Evolutionary conservation across 2,888 invertebrate species (phyloP).

Genomic region (Leptopilina syphax): DNA sequence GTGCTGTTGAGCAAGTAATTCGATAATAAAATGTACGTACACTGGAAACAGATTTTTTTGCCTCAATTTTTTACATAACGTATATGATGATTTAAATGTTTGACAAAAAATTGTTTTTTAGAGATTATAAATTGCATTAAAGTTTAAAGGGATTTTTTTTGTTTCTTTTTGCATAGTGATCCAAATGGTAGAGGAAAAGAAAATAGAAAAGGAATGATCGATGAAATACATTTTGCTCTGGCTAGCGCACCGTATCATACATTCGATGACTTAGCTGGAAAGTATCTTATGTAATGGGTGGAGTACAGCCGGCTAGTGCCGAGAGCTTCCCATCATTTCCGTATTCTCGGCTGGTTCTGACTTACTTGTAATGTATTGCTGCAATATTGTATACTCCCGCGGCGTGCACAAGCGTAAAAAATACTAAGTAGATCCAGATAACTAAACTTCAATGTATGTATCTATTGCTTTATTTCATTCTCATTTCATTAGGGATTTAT

Average conservation of each 20-base stretch:
- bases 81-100: conserved; percentile 59
- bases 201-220: not conserved
- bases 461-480: not conserved
- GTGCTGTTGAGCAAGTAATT: conserved; percentile 32
- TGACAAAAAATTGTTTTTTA: not conserved
- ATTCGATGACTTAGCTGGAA: conserved; percentile 63
- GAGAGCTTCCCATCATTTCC: conserved; percentile 70
- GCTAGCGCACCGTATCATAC: conserved; percentile 15
- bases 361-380: conserved; percentile 15
- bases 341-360: conserved; percentile 63
- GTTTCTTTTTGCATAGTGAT: too few relatives aligned
- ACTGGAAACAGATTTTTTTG: conserved; percentile 44
- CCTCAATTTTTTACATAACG: conserved; percentile 62
- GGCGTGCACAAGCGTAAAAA: conserved; percentile 4
- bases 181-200: too few relatives aligned
- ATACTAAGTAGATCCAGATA: conserved; percentile 15
- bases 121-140: not conserved
- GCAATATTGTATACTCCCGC: conserved; percentile 10
- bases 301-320: conserved; percentile 59
- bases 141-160: too few relatives aligned
- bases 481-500: not conserved
- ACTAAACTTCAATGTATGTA: not conserved
- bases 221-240: conserved; percentile 15
- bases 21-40: conserved; percentile 37
- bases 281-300: conserved; percentile 71